A percentile compares a stretch with the other conserved stretches of the same genome.
phyloP scores from a whole-genome alignment of 1,140 invertebrate genomes.

The Apolygus lucorum region DNA sequence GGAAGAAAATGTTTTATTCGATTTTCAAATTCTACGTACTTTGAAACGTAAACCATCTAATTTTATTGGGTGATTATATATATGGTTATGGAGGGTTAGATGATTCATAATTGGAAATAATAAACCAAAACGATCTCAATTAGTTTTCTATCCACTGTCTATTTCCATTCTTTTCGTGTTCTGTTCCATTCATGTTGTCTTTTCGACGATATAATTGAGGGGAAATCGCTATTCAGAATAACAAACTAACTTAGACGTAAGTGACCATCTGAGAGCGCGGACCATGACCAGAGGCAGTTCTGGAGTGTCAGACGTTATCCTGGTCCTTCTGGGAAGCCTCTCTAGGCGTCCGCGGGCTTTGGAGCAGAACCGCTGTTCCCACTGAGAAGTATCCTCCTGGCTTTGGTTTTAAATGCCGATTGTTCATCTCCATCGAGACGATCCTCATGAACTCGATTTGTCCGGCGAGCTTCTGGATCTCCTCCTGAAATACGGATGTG shows the following conservation, averaged over 20 bases:
- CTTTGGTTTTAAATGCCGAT: constrained; percentile 74
- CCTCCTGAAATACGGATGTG: constrained; percentile 51
- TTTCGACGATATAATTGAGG: too few species aligned
- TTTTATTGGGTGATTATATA: too few species aligned
- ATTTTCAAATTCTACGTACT: too few species aligned
- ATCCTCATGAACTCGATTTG: constrained; percentile 90
- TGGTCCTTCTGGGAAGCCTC: constrained; percentile 1
- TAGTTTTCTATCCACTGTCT: too few species aligned
- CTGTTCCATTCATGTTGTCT: too few species aligned
- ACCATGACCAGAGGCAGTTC: not conserved
- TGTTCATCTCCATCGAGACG: constrained; percentile 85
- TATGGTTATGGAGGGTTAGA: too few species aligned
- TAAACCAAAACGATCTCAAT: too few species aligned
- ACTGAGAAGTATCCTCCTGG: constrained; percentile 62
- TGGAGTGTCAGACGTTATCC: not conserved
- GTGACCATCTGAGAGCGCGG: not conserved
- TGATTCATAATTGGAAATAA: too few species aligned
- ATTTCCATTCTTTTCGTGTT: too few species aligned
- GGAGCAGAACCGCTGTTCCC: constrained; percentile 15
- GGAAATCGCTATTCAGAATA: too few species aligned
- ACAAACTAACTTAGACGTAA: not conserved
- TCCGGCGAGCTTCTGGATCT: constrained; percentile 79
- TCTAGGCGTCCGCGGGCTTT: constrained; percentile 20
- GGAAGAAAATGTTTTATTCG: too few species aligned
- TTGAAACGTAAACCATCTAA: too few species aligned